A percentile compares a stretch with the other conserved stretches of the same genome.
These are phyloP conservation scores for Xiphophorus couchianus DNA, from an alignment of 2,113 vertebrate genomes.

Conservation along the genomic window DNA sequence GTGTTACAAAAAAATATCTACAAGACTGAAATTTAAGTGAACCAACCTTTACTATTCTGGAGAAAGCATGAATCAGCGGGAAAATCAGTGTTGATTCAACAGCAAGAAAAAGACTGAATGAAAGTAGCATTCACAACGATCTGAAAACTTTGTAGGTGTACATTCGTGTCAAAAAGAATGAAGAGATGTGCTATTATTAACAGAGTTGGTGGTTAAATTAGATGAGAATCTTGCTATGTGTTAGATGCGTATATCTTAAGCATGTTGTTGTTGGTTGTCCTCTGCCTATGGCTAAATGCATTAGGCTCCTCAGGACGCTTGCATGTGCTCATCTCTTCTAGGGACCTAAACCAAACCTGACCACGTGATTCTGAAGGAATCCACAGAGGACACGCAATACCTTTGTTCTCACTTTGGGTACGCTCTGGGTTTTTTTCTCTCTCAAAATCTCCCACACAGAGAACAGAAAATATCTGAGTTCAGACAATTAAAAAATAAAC, in stretches of 20 bases:
- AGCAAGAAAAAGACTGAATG: too few species aligned
- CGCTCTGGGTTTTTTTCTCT: not conserved
- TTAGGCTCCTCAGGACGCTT: not conserved
- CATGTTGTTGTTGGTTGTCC: not conserved
- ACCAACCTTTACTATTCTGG: too few species aligned
- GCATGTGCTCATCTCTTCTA: not conserved
- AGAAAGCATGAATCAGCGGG: too few species aligned
- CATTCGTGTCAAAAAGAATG: not conserved
- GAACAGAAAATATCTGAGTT: slow-evolving; percentile 25
- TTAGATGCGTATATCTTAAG: not conserved
- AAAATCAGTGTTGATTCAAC: too few species aligned
- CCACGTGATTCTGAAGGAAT: not conserved
- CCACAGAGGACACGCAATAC: slow-evolving; percentile 9
- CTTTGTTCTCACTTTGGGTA: slow-evolving; percentile 45
- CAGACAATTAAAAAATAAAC: slow-evolving; percentile 23
- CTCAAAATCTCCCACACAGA: slow-evolving; percentile 34
- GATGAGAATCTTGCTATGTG: not conserved
- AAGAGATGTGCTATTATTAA: not conserved
- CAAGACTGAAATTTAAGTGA: too few species aligned
- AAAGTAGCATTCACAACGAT: too few species aligned
- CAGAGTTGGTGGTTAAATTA: not conserved
- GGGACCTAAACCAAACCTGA: not conserved
- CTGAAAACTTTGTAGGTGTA: too few species aligned
- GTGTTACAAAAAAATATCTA: too few species aligned
- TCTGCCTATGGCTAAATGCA: too few species aligned